Conservation (phyloP, 2,797 vertebrate species). For the Cuculus canorus region DNA sequence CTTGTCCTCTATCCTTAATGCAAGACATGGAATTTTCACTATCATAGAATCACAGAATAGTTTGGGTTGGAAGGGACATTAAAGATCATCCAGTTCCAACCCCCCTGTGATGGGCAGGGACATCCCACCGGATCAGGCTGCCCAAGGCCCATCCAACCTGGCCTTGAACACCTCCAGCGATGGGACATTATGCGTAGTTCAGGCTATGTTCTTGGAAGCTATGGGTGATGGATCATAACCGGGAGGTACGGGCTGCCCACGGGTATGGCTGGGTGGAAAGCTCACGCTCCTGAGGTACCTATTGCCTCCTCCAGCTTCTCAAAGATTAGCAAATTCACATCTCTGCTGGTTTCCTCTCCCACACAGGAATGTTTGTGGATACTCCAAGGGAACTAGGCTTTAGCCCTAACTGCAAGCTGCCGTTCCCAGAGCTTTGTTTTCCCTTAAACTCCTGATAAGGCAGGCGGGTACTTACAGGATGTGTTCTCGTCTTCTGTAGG, state of each 20-base stretch:
- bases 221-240: neutral
- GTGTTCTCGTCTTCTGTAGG: slow-evolving; percentile 81
- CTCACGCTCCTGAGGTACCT: neutral
- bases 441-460: neutral
- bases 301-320: neutral
- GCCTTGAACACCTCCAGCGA: no score
- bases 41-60: no score
- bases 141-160: no score
- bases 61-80: no score
- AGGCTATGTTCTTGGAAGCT: neutral
- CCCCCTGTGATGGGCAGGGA: no score
- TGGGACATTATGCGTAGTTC: rapidly evolving
- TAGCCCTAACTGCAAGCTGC: neutral
- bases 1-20: neutral
- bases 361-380: rapidly evolving
- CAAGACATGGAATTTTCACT: neutral
- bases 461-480: slow-evolving; percentile 82
- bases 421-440: rapidly evolving
- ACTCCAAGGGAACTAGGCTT: neutral
- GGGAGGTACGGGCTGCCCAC: neutral
- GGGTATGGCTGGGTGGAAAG: neutral
- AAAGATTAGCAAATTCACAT: neutral
- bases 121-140: no score
- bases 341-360: neutral
- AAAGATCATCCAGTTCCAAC: no score